phyloP scores from a whole-genome alignment of 2,797 vertebrate genomes.

The Erpetoichthys calabaricus region DNA sequence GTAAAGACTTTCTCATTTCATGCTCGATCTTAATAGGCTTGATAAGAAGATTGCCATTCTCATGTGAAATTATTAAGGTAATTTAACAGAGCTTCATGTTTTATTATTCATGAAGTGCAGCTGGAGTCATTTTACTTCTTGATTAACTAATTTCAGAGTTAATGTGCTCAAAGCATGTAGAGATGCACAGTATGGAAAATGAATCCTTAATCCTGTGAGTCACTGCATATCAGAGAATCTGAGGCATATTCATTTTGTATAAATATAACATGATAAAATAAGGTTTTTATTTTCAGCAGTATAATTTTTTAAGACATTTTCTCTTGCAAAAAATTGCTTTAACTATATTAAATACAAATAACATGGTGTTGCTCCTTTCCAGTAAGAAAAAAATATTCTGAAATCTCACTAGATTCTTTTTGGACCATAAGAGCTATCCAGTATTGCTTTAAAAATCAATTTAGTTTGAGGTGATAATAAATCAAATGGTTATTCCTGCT shows the following conservation, averaged over 20 bases:
- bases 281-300: not conserved
- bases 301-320: conserved; percentile 2
- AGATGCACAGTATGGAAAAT: conserved; percentile 29
- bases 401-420: no score
- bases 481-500: no score
- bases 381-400: no score
- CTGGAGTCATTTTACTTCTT: conserved; percentile 37
- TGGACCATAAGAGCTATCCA: no score
- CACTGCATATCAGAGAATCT: conserved; percentile 33
- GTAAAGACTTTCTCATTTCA: conserved; percentile 24
- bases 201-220: conserved; percentile 46
- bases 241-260: conserved; percentile 34
- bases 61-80: conserved; percentile 34
- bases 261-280: conserved; percentile 20
- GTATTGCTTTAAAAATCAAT: no score
- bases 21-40: conserved; percentile 31
- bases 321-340: not conserved
- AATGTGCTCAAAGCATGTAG: conserved; percentile 43
- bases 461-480: no score
- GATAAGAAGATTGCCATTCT: conserved; percentile 34
- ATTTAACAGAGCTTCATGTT: conserved; percentile 38
- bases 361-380: no score
- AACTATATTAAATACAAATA: no score
- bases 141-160: conserved; percentile 49
- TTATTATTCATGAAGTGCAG: conserved; percentile 52